Evolutionary conservation across 1,140 invertebrate species (phyloP).

Genomic region (Goniozus legneri): DNA sequence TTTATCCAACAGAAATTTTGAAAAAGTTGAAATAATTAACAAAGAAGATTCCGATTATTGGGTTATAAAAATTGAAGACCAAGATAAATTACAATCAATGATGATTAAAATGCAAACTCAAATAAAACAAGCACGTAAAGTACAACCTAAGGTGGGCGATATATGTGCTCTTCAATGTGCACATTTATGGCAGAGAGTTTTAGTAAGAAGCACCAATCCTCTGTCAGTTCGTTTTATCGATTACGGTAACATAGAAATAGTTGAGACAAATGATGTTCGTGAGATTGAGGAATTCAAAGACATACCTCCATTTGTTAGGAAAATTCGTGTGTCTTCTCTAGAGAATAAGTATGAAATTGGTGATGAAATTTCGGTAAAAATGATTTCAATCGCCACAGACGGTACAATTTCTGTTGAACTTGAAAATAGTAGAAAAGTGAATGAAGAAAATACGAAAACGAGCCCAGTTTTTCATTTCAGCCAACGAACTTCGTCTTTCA

Average conservation of each 20-base stretch:
- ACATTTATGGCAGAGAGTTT: conserved; percentile 31
- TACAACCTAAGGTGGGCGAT: conserved; percentile 19
- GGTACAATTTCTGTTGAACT: conserved; percentile 25
- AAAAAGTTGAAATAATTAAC: conserved; percentile 13
- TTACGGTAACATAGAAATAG: conserved; percentile 26
- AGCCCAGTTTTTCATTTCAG: no score
- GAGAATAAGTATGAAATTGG: background rate
- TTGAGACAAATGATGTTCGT: conserved; percentile 14
- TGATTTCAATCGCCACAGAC: conserved; percentile 17
- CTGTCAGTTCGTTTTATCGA: conserved; percentile 28
- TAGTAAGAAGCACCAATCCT: conserved; percentile 21
- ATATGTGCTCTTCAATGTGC: conserved; percentile 25
- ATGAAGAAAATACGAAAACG: no score
- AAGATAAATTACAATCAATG: conserved; percentile 5
- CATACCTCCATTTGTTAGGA: conserved; percentile 14
- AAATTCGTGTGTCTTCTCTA: conserved; percentile 21
- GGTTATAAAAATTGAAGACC: conserved; percentile 23
- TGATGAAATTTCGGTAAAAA: conserved; percentile 19
- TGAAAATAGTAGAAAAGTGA: conserved; percentile 18
- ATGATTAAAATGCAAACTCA: conserved; percentile 15
- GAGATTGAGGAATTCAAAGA: conserved; percentile 16
- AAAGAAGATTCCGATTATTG: conserved; percentile 20
- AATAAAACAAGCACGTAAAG: background rate
- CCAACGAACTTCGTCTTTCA: no score
- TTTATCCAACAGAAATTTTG: conserved; percentile 24